Evolutionary conservation across 2,888 invertebrate genomes (phyloP), one percentile per base, ranked within the genome.

Genomic region (Timema podura): DNA sequence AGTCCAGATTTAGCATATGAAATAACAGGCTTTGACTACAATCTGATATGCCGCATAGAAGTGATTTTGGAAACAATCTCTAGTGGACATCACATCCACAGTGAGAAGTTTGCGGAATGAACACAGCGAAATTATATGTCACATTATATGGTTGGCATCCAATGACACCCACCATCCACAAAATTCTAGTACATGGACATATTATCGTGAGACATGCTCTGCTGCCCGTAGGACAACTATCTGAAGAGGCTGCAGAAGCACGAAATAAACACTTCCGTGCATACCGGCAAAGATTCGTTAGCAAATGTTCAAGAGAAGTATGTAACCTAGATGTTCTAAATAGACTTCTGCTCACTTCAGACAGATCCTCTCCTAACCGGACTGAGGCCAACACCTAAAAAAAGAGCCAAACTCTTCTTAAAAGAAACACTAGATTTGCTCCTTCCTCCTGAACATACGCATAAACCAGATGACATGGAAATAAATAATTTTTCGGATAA

Each of bases 161-260:
- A 45, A 61, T 61, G 61, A 61, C 30, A 10, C 44, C 61, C 61
- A 61, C 61, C 44, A 44, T 61, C 0, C 61, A 61, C n/a, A 61
- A 16, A 44, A 16, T 44, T 6, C n/a, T 44, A 10, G 45, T 61
- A 44, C 61, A 61, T 44, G 44, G 61, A 11, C 1, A 8, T 6
- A 6, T 61, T 11, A 5, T 61, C 30, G 6, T 61, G 45, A 45
- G 45, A 30, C 9, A 61, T 9, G 61, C 30, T 8, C 13, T 61
- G 30, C 61, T 61, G 8, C 61, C 61, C 8, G 45, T 30, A 16
- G 61, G 61, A 9, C 61, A 61, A n/a, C 9, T 61, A 9, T 44
- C 61, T 10, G 61, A 30, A 61, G 44, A 61, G 44, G 6, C 44
- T 8, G 44, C 61, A 8, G 61, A 61, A 61, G 44, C 44, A 8